Base-by-base conservation (phyloP, 1,140 invertebrate genomes). In the Pseudomyrmex concolor region DNA sequence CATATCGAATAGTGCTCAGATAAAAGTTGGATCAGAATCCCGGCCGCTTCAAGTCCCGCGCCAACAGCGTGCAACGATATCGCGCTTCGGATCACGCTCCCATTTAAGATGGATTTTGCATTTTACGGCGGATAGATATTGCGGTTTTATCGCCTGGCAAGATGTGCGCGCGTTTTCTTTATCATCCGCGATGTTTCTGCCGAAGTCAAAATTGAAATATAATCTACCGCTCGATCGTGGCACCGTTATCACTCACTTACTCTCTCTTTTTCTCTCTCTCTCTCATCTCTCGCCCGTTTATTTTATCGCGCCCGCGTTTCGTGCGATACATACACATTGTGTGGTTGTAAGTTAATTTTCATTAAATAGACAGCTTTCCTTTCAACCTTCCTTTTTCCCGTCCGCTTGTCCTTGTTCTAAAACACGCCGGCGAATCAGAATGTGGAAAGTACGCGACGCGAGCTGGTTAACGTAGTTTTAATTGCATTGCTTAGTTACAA, bases 261-360 rank as follows among this genome's bases (percentile, higher is more conserved):
- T 34, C 34, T 34, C 34, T 0, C 5, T 34, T 34, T 34, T 34
- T 34, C 34, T 7, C 34, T 34, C 34, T 34, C 34, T 7, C 34
- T 34, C 34, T 34, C 34, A 34, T 84, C 63, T 74, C 80, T 70
- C 59, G 9, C 22, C 34, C 45, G 45, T 4, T 64, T 59, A n/a
- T 80, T 71, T 25, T 68, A n/a, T 60, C 55, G 54, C 50, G 50
- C 59, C 19, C 57, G 71, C 59, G 55, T 55, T 57, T 68, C 55
- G 51, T 71, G n/a, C 4, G 60, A 62, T 77, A 83, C 66, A 72
- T 55, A 34, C 34, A 34, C 34, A 34, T 34, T 34, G 34, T 13
- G 15, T 19, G 63, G 45, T 4, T 59, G 84, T 86, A 55, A 82
- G 57, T 87, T 87, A 87, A 87, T 86, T 87, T 72, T 87, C 84